Conservation (phyloP, 2,797 vertebrate species). For the Salarias fasciatus region DNA sequence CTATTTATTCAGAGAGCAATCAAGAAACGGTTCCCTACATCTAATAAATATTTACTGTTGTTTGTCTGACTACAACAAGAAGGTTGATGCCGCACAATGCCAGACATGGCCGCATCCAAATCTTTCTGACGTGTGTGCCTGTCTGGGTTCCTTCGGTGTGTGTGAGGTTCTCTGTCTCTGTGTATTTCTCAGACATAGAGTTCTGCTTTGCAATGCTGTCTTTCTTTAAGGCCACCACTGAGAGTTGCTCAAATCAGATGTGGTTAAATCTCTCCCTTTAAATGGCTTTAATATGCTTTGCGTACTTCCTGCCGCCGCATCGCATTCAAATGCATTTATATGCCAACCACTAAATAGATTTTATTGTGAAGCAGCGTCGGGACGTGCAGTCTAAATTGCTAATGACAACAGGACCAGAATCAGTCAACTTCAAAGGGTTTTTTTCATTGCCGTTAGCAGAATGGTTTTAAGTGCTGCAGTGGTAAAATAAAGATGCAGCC, state of each 20-base stretch:
- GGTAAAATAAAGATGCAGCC: background rate
- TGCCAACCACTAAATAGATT: constrained; percentile 1
- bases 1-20: too few species aligned
- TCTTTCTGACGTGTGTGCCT: too few species aligned
- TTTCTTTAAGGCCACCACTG: constrained; percentile 14
- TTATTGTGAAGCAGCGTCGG: constrained; percentile 17
- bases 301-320: constrained; percentile 16
- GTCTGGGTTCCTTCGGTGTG: too few species aligned
- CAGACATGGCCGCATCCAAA: too few species aligned
- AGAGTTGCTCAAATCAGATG: constrained; percentile 14
- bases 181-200: background rate
- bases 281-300: background rate
- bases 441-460: background rate
- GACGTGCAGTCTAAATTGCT: background rate
- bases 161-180: too few species aligned
- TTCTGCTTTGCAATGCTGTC: constrained; percentile 3
- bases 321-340: constrained; percentile 13
- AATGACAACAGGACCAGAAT: constrained; percentile 1
- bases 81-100: too few species aligned
- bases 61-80: too few species aligned
- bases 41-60: too few species aligned
- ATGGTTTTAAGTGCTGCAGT: background rate
- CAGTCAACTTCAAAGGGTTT: constrained; percentile 7
- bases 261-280: constrained; percentile 15
- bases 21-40: too few species aligned